These are phyloP conservation scores for Python bivittatus DNA, from an alignment of 2,113 vertebrate species.

Conservation along the genomic window DNA sequence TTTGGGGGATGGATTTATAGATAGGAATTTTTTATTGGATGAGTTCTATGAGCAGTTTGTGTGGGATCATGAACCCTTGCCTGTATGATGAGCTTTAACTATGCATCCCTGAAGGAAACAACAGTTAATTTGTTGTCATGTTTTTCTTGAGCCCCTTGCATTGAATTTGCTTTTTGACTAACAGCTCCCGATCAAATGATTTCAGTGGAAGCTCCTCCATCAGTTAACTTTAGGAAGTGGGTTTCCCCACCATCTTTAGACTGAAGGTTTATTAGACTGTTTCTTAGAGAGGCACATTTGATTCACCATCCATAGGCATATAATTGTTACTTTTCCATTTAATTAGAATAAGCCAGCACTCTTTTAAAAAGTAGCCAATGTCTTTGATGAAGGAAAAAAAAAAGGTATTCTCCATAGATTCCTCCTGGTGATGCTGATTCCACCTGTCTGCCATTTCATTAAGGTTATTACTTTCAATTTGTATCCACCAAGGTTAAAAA, in stretches of 20 bases:
- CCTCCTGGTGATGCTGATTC: slow-evolving; percentile 60
- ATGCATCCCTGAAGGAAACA: background rate
- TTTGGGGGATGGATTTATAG: background rate
- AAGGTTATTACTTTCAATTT: slow-evolving; percentile 20
- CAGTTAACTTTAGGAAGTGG: slow-evolving; percentile 22
- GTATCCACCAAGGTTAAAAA: background rate
- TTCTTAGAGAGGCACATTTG: slow-evolving; percentile 43
- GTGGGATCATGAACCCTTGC: background rate
- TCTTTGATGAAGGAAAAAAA: slow-evolving; percentile 30
- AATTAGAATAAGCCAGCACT: slow-evolving; percentile 49
- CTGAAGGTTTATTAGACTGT: slow-evolving; percentile 29
- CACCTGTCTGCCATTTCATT: slow-evolving; percentile 26
- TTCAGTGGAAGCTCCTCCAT: background rate
- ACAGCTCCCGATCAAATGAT: slow-evolving; percentile 26
- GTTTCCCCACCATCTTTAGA: slow-evolving; percentile 21
- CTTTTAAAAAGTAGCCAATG: slow-evolving; percentile 30
- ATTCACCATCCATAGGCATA: slow-evolving; percentile 18
- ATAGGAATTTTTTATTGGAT: background rate
- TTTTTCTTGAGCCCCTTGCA: background rate
- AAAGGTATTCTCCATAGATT: slow-evolving; percentile 34
- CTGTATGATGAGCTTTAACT: background rate
- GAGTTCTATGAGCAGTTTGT: background rate
- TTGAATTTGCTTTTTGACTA: background rate
- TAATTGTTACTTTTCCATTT: slow-evolving; percentile 53
- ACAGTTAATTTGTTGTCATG: too few species aligned